Conservation (phyloP, 2,888 invertebrate genomes). For the Linnaemya tessellans region DNA sequence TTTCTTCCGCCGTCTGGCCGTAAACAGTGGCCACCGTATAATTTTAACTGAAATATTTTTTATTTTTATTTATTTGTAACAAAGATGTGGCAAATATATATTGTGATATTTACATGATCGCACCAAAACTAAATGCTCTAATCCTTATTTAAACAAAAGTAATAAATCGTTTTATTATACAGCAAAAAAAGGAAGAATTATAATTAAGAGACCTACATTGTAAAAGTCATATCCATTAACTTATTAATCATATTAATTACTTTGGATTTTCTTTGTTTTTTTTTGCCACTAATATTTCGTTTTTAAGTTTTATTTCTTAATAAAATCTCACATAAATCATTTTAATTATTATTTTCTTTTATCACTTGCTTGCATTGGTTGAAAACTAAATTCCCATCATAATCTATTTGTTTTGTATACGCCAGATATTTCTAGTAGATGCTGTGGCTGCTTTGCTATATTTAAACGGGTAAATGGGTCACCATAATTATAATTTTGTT, state of each 20-base stretch:
- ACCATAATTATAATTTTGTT: background rate
- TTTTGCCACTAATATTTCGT: background rate
- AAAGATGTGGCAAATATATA: too few species aligned
- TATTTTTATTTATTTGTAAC: too few species aligned
- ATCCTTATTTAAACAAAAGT: background rate
- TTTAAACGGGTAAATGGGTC: background rate
- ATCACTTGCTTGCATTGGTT: background rate
- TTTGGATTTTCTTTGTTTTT: background rate
- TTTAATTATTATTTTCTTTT: background rate
- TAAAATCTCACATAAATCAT: constrained; percentile 2
- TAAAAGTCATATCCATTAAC: background rate
- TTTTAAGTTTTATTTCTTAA: background rate
- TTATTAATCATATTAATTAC: background rate
- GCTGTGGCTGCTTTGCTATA: background rate
- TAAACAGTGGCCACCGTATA: too few species aligned
- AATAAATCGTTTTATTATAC: background rate
- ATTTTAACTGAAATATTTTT: too few species aligned
- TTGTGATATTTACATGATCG: too few species aligned
- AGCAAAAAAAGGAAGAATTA: background rate
- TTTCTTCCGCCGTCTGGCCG: too few species aligned
- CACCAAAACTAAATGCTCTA: background rate
- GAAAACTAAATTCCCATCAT: background rate
- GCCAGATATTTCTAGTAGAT: background rate
- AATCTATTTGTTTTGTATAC: background rate
- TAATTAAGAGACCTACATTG: background rate